Conservation (phyloP, 2,888 invertebrate species). For the Cheilosia impressa region DNA sequence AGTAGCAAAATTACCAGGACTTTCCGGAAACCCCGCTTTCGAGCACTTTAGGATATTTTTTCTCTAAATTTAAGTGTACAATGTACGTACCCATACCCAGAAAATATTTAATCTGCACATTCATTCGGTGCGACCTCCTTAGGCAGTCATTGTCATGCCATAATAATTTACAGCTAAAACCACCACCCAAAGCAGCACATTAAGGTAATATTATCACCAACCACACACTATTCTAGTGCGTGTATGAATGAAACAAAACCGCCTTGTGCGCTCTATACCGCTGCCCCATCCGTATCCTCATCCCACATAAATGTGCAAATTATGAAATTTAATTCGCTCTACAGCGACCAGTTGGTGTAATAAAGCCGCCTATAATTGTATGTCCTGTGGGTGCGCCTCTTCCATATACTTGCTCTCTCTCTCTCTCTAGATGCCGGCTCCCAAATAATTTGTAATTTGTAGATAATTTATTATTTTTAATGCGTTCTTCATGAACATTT, state of each 20-base stretch:
- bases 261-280: neutral
- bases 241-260: neutral
- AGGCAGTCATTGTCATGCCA: constrained; percentile 3
- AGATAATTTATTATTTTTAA: constrained; percentile 64
- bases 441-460: constrained; percentile 51
- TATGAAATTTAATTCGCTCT: constrained; percentile 50
- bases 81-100: neutral
- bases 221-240: neutral
- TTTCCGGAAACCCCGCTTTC: too few relatives aligned
- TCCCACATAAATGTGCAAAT: constrained; percentile 10
- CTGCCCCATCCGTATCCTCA: neutral
- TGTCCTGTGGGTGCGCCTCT: constrained; percentile 18
- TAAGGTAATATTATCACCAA: neutral
- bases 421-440: neutral
- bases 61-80: too few relatives aligned
- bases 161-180: constrained; percentile 3
- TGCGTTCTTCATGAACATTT: constrained; percentile 62
- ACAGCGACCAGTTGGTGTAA: constrained; percentile 10
- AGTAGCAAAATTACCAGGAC: too few relatives aligned
- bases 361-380: constrained; percentile 31
- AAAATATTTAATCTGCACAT: constrained; percentile 5
- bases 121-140: neutral
- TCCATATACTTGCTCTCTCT: neutral
- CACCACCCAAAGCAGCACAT: neutral
- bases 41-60: too few relatives aligned